Base-by-base conservation (phyloP, 2,113 vertebrate species). In the Thymallus thymallus region DNA sequence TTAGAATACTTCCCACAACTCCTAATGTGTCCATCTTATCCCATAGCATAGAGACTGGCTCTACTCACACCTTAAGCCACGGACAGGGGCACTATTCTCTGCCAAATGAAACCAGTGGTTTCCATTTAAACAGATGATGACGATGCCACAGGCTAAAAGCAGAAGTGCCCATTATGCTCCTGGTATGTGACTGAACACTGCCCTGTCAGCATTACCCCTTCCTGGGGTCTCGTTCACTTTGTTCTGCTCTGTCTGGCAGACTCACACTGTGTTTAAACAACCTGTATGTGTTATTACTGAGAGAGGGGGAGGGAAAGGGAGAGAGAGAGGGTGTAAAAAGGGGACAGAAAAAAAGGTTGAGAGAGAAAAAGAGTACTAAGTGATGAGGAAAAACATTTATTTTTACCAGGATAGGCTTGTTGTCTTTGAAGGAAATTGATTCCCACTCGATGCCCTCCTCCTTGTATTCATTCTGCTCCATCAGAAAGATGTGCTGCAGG, bases 401-500 rank as follows among this genome's bases (percentile, higher is more conserved):
- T 32, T 85, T 74, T 80, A 94, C 93, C 89, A 94, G 81, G 68
- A 93, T 77, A 69, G 89, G 77, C 68, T 94, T 91, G 72, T 94
- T 94, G 73, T 93, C 93, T 18, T 81, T 92, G 82, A 90, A 94
- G 0, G 77, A 71, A 23, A 94, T 89, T 3, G 87, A 78, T n/a
- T 93, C 89, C 88, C 92, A 93, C 5, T 87, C 78, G 55, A 94
- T 81, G 9, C 85, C 88, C 78, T 94, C 93, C 72, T 91, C 87
- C 80, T 84, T 90, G 68, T 93, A 94, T 30, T 91, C 88, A 35
- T 88, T 83, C 76, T 93, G 91, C 67, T 94, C 93, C 86, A 94
- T 80, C 41, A 92, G 84, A 81, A 94, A 94, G 71, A 94, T 94
- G 71, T 94, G 91, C 93, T 94, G 76, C n/a, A 69, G 35, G 73